phyloP scores from a whole-genome alignment of 1,140 invertebrate genomes.

The Solenopsis invicta region DNA sequence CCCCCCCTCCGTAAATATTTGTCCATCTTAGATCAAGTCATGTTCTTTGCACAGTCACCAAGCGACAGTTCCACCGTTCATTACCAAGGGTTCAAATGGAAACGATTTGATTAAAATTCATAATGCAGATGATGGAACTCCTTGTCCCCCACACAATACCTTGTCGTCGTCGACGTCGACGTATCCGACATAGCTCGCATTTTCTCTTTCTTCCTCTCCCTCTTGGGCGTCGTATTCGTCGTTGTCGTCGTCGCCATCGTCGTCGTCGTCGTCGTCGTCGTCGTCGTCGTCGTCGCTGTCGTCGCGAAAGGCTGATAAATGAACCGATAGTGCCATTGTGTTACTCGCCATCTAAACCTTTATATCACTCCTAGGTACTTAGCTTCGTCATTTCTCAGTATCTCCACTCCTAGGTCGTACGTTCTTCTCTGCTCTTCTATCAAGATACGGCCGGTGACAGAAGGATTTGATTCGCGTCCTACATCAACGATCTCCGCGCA shows the following conservation, averaged over 20 bases:
- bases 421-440: slow-evolving; percentile 24
- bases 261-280: slow-evolving; percentile 55
- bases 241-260: slow-evolving; percentile 61
- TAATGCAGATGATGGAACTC: slow-evolving; percentile 82
- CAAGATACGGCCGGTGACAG: slow-evolving; percentile 46
- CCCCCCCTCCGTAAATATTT: slow-evolving; percentile 27
- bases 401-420: slow-evolving; percentile 46
- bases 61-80: slow-evolving; percentile 24
- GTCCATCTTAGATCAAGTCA: slow-evolving; percentile 35
- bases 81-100: slow-evolving; percentile 73
- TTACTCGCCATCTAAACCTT: slow-evolving; percentile 81
- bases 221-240: slow-evolving; percentile 52
- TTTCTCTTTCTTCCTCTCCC: slow-evolving; percentile 58
- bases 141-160: slow-evolving; percentile 77
- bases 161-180: slow-evolving; percentile 74
- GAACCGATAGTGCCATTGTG: slow-evolving; percentile 86
- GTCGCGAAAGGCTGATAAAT: slow-evolving; percentile 85
- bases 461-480: slow-evolving; percentile 55
- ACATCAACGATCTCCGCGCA: slow-evolving; percentile 21
- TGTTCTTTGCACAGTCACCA: slow-evolving; percentile 9
- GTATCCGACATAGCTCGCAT: slow-evolving; percentile 69
- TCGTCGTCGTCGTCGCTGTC: slow-evolving; percentile 58
- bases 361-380: slow-evolving; percentile 74
- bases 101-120: slow-evolving; percentile 86
- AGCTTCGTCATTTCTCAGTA: slow-evolving; percentile 67